A percentile compares a stretch with the other conserved stretches of the same genome.
These are phyloP conservation scores for Acrocephalus arundinaceus DNA, from an alignment of 2,113 vertebrate species.

Conservation along the genomic window DNA sequence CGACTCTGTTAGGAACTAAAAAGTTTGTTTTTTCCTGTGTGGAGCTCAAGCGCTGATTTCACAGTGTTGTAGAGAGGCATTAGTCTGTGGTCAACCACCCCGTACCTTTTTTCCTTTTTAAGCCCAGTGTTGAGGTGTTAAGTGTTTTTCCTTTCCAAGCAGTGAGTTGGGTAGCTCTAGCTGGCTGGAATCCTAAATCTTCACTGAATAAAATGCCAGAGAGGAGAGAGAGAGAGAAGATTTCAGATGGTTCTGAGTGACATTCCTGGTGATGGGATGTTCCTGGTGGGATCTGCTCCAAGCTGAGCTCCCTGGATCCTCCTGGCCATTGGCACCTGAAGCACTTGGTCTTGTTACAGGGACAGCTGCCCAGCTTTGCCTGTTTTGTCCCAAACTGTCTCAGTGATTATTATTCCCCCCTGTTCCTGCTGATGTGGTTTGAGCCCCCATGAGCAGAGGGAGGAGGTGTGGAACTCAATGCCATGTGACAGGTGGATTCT, in stretches of 20 bases:
- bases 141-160: neutral
- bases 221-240: neutral
- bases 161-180: neutral
- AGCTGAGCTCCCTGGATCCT: neutral
- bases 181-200: neutral
- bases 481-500: neutral
- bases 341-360: neutral
- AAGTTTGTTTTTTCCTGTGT: neutral
- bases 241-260: neutral
- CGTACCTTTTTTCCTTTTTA: neutral
- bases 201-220: neutral
- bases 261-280: neutral
- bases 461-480: neutral
- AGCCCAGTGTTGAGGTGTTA: neutral
- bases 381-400: neutral
- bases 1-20: neutral
- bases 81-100: neutral
- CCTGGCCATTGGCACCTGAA: neutral
- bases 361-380: neutral
- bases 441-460: neutral
- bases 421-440: neutral
- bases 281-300: neutral
- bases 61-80: fast-evolving
- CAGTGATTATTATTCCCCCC: neutral
- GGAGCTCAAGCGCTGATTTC: neutral